phyloP scores from a whole-genome alignment of 2,797 vertebrate species.

The Phataginus tetradactyla region DNA sequence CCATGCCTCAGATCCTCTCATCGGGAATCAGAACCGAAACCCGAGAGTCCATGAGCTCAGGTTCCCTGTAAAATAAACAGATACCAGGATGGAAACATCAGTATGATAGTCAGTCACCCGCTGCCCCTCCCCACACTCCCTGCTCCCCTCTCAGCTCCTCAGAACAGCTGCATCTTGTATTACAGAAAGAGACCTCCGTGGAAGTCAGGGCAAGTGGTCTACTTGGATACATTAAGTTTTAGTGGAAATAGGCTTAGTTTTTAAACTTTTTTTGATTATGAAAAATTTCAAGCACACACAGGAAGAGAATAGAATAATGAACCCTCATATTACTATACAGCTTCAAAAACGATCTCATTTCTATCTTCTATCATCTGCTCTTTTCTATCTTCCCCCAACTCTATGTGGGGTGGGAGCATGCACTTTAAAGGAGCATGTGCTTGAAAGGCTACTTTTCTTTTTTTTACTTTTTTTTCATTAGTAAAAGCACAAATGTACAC shows the following conservation, averaged over 20 bases:
- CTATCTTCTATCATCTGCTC: not conserved
- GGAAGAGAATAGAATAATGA: not conserved
- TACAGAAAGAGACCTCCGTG: not conserved
- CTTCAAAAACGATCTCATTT: not conserved
- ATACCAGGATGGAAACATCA: constrained; percentile 62
- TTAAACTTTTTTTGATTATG: constrained; percentile 24
- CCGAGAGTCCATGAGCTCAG: constrained; percentile 67
- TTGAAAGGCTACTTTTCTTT: not conserved
- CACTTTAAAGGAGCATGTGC: not conserved
- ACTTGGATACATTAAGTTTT: not conserved
- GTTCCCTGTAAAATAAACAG: constrained; percentile 69
- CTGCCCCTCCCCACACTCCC: not conserved
- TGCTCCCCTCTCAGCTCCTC: not conserved
- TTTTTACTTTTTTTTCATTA: not conserved
- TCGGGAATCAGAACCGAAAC: constrained; percentile 59
- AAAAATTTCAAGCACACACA: not conserved
- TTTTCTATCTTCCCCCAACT: not conserved
- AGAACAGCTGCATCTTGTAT: not conserved
- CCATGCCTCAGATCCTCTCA: constrained; percentile 25
- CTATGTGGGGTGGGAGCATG: not conserved
- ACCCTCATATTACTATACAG: not conserved
- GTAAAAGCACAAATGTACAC: not conserved
- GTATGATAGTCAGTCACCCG: not conserved
- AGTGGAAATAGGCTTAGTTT: not conserved
- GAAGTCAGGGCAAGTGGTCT: not conserved